Conservation (phyloP, 2,113 vertebrate species). For the Sander vitreus region DNA sequence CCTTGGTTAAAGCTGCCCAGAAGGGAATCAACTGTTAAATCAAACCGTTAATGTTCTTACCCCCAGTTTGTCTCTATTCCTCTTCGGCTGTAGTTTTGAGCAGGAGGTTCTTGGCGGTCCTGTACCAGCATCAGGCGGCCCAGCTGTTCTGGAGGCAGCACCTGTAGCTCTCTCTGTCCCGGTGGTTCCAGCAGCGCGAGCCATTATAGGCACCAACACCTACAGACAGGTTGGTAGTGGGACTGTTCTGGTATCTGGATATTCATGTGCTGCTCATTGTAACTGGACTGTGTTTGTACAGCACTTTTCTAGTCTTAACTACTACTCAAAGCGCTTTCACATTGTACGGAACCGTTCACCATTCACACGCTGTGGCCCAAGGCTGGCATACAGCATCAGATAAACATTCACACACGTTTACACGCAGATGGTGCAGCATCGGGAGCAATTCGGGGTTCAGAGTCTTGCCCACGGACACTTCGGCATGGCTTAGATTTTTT, state of each 20-base stretch:
- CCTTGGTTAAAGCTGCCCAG: not conserved
- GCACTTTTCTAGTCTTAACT: no score
- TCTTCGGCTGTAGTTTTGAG: conserved; percentile 83
- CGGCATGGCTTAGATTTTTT: no score
- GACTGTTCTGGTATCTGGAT: not conserved
- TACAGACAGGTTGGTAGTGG: conserved; percentile 87
- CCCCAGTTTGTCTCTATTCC: not conserved
- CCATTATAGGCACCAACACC: conserved; percentile 94
- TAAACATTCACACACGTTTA: no score
- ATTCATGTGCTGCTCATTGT: not conserved
- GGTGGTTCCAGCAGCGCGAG: conserved; percentile 84
- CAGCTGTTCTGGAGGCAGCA: conserved; percentile 81
- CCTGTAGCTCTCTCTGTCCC: conserved; percentile 85
- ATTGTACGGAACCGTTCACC: no score
- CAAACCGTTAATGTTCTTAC: not conserved
- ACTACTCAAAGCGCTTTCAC: no score
- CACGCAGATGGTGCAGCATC: no score
- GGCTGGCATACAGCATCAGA: no score
- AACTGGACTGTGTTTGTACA: no score
- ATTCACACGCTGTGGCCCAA: no score
- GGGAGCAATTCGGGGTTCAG: no score
- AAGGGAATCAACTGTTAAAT: not conserved
- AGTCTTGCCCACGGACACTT: no score
- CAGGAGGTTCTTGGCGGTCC: conserved; percentile 93
- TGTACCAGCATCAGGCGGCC: conserved; percentile 81